Evolutionary conservation across 2,113 vertebrate genomes (phyloP).

Genomic region (Leptobrachium leishanense): DNA sequence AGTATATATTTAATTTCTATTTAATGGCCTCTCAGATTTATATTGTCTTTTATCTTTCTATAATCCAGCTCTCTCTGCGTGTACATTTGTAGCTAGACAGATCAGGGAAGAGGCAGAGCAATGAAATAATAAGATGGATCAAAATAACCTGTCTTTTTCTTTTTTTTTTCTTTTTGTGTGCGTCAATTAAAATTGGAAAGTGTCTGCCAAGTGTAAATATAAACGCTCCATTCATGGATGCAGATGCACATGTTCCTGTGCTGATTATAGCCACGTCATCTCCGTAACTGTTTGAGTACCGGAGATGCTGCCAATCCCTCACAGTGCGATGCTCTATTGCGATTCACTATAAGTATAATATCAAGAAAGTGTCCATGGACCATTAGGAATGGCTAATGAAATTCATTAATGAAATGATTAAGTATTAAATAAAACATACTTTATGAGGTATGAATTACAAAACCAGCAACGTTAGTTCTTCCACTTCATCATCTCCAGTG

Average conservation of each 20-base stretch:
- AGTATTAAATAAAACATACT: too few relatives aligned
- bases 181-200: not conserved
- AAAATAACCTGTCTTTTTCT: not conserved
- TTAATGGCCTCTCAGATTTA: too few relatives aligned
- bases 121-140: not conserved
- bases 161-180: not conserved
- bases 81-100: not conserved
- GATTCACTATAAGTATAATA: too few relatives aligned
- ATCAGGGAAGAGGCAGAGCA: not conserved
- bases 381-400: too few relatives aligned
- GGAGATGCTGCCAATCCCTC: not conserved
- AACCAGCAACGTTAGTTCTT: too few relatives aligned
- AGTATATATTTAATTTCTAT: too few relatives aligned
- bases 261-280: not conserved
- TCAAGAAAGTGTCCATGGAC: too few relatives aligned
- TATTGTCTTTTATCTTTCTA: not conserved
- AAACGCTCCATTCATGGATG: not conserved
- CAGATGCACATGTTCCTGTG: not conserved
- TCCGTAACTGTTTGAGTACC: not conserved
- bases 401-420: too few relatives aligned
- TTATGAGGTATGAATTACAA: too few relatives aligned
- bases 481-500: too few relatives aligned
- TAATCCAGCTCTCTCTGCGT: not conserved
- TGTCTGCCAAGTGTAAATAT: slow-evolving; percentile 3
- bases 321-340: not conserved